A percentile compares a stretch with the other conserved stretches of the same genome.
Conservation (phyloP, 2,888 invertebrate species). For the Harpalus rubripes region DNA sequence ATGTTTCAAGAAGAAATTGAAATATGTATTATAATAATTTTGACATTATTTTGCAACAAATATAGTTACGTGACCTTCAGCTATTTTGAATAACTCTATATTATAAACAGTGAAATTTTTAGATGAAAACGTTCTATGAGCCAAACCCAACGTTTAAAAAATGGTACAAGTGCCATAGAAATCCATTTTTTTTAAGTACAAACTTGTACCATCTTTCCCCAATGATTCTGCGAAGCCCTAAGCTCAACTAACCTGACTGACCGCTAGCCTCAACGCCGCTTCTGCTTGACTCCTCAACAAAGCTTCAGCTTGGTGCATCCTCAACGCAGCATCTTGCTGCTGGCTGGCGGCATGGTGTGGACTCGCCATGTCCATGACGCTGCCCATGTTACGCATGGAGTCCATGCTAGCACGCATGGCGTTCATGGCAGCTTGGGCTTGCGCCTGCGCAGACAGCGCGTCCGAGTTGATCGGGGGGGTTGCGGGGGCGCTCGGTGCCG, state of each 20-base stretch:
- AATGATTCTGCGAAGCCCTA: too few species aligned
- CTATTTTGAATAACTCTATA: too few species aligned
- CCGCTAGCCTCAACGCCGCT: constrained; percentile 89
- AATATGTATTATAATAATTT: too few species aligned
- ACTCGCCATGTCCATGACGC: constrained; percentile 78
- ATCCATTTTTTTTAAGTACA: too few species aligned
- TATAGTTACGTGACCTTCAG: too few species aligned
- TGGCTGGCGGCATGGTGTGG: constrained; percentile 74
- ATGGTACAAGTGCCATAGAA: too few species aligned
- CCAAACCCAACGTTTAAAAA: too few species aligned
- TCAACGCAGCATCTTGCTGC: constrained; percentile 77
- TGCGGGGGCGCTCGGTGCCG: constrained; percentile 75
- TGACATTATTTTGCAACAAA: too few species aligned
- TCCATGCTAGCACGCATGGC: constrained; percentile 82
- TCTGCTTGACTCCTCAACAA: constrained; percentile 91
- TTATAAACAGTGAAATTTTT: too few species aligned
- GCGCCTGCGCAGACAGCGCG: constrained; percentile 75
- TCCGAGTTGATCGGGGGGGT: constrained; percentile 76
- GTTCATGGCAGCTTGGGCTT: constrained; percentile 80
- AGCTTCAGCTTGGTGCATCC: constrained; percentile 87
- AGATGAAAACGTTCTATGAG: too few species aligned
- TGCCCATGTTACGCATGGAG: constrained; percentile 78
- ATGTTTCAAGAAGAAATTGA: too few species aligned
- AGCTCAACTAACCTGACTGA: constrained; percentile 80
- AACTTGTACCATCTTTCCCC: too few species aligned